Evolutionary conservation across 2,888 invertebrate species (phyloP).

Genomic region (Temnothorax unifasciatus): DNA sequence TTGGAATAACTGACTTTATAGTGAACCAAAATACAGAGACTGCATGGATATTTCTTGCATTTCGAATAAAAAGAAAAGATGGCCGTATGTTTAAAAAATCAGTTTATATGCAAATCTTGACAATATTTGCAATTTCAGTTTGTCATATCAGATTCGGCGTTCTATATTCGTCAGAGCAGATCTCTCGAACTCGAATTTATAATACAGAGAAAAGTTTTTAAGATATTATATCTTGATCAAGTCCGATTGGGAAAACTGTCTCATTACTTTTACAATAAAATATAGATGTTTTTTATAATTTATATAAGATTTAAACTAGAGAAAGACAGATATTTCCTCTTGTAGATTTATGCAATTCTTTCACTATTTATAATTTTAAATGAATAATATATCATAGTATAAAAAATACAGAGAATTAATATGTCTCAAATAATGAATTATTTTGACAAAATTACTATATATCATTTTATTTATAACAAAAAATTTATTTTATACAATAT

Average conservation of each 20-base stretch:
- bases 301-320: background rate
- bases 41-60: conserved; percentile 2
- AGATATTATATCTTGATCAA: background rate
- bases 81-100: conserved; percentile 16
- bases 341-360: background rate
- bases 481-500: background rate
- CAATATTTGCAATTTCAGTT: background rate
- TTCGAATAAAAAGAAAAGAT: background rate
- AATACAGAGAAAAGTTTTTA: background rate
- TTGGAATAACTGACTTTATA: conserved; percentile 2
- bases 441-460: background rate
- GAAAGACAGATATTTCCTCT: background rate
- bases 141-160: background rate
- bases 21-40: background rate
- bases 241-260: background rate
- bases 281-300: background rate
- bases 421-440: background rate
- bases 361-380: background rate
- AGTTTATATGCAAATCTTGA: conserved; percentile 14
- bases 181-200: background rate
- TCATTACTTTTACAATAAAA: background rate
- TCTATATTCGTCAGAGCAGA: background rate
- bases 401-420: background rate
- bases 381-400: background rate
- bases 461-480: background rate